Base-by-base conservation (phyloP, 1,140 invertebrate species). In the Apocrypta bakeri region DNA sequence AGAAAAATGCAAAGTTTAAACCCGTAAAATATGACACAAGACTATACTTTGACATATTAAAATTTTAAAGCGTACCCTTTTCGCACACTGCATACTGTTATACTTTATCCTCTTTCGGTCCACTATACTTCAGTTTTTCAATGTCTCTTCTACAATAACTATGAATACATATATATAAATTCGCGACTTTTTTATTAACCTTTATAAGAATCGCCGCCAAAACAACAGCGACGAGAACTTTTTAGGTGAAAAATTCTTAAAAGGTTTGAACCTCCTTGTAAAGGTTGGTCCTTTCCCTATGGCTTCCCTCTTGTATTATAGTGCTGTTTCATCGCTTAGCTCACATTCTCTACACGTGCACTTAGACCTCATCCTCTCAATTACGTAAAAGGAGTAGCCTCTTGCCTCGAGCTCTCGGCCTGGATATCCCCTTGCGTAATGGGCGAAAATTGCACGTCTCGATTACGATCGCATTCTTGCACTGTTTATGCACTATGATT, bases 41-140 rank as follows among this genome's bases (percentile, higher is more conserved):
- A n/a, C 27, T 25, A 17, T 31, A 21, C 68, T 71, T 71, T 71
- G 29, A 71, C 31, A 71, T 37, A 71, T 71, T 37, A 71, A 31
- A 71, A n/a, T 71, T 84, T 86, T 79, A 86, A 86, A 86, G 14
- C 24, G 25, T 12, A 2, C 33, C n/a, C n/a, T n/a, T n/a, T 37
- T 37, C 33, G 33, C 33, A 4, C 33, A 37, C 33, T 9, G 9
- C 33, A 37, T 9, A 37, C 33, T 4, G 3, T 6, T 24, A 63
- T 12, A 63, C 61, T 63, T 63, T 63, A 63, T 63, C 61, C 24
- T 9, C 12, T 9, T 21, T 11, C 14, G 6, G 0, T 27, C 63
- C 12, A 8, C 3, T 27, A 27, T 66, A 11, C 27, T 7, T 12
- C 24, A 25, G 63, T 17, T 21, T 56, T 21, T 17, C 17, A 9